Conservation (phyloP, 1,140 invertebrate species). For the Zaprionus africanus region DNA sequence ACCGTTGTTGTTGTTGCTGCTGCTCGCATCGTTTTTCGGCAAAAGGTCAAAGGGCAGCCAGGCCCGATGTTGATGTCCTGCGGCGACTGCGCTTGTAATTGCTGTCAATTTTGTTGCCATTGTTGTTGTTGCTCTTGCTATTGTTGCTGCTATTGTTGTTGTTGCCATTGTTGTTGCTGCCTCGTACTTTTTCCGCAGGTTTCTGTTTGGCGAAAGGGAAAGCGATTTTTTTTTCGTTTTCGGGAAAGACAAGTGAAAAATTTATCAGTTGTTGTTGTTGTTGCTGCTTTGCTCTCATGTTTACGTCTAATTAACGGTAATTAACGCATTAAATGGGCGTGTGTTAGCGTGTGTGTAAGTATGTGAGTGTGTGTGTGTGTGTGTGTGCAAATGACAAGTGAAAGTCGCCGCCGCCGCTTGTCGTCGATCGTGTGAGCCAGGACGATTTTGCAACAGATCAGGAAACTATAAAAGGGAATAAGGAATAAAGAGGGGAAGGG, state of each 20-base stretch:
- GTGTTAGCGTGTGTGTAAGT: conserved; percentile 10
- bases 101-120: conserved; percentile 64
- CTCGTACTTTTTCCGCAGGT: conserved; percentile 16
- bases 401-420: not conserved
- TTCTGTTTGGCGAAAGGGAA: conserved; percentile 61
- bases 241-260: conserved; percentile 19
- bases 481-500: not conserved
- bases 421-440: not conserved
- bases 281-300: conserved; percentile 50
- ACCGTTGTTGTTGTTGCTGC: conserved; percentile 26
- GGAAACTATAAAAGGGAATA: not conserved
- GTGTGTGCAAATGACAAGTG: not conserved
- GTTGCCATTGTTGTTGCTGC: conserved; percentile 14
- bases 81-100: conserved; percentile 65
- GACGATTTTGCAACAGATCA: conserved; percentile 11
- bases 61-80: conserved; percentile 65
- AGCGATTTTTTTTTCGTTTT: conserved; percentile 45
- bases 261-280: conserved; percentile 2
- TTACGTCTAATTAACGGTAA: conserved; percentile 78
- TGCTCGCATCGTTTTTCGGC: conserved; percentile 49
- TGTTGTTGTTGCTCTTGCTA: conserved; percentile 24
- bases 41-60: conserved; percentile 52
- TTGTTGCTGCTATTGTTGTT: conserved; percentile 17
- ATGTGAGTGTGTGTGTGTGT: no score
- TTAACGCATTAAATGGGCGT: conserved; percentile 75